Base-by-base conservation (phyloP, 1,140 invertebrate species). In the Triops cancriformis region DNA sequence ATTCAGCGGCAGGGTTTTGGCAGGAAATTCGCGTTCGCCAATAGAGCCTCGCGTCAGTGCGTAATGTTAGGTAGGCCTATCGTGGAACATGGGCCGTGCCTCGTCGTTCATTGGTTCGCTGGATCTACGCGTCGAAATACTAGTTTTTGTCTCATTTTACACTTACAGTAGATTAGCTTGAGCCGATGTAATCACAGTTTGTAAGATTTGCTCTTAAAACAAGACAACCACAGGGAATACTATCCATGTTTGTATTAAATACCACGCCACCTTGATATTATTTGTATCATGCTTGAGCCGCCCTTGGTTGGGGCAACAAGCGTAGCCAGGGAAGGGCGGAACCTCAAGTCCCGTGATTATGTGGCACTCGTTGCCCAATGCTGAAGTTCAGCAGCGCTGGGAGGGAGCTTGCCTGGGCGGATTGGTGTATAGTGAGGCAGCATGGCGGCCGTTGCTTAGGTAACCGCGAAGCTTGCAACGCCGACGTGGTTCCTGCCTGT, bases 31-130 rank as follows among this genome's bases (percentile, higher is more conserved):
- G 14, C 18, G 51, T 23, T 64, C 14, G 51, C 51, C 51, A 64
- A 64, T 64, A 64, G 51, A 64, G 23, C 51, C 51, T n/a, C 18
- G 51, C 2, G 14, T 18, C 6, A 18, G n/a, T 64, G 51, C 0
- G 51, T 64, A 64, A 64, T 64, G 51, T 64, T 64, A 64, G 14
- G 51, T 64, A 64, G 51, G 51, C 51, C 51, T 64, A 64, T 64
- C n/a, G 11, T 64, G 51, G 51, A 6, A 64, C 14, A 18, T n/a
- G 51, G 51, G 51, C 51, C 23, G 51, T 23, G 51, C 51, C n/a
- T 64, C 14, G 51, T 64, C 14, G 51, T 23, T 23, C 51, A 64
- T 64, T 64, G 51, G 51, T 64, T 64, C 51, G 9, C 18, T 23
- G 23, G 23, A 64, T 23, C 51, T 64, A 64, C 31, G 31, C 31